Evolutionary conservation across 2,113 vertebrate species (phyloP), one percentile per base, ranked within the genome.

Genomic region (Rynchops niger): DNA sequence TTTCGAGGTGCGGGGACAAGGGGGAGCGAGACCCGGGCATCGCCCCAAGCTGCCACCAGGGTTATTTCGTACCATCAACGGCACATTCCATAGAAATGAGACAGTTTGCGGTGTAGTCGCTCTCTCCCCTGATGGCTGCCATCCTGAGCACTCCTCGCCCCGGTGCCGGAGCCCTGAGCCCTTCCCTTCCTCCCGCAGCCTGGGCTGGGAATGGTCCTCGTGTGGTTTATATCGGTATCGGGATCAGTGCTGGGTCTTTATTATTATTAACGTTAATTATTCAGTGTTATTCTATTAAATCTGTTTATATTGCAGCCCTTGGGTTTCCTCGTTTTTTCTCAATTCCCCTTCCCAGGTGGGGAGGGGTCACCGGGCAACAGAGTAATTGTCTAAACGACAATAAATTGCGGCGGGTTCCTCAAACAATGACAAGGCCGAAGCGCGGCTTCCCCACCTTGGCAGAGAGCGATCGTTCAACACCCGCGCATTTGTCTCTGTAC

Each of bases 401-500:
- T 38, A 62, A 62, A 38, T 62, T 18, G 59, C 7, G 26, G 25
- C 26, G 59, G 59, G 36, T 27, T 17, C 59, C 36, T 62, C 59
- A 17, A 38, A 38, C 36, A 36, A 38, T 11, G 9, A 26, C 25
- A 62, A 62, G 36, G 36, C 43, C 5, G 1, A 12, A 38, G 47
- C 5, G 0, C 5, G 3, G 45, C 14, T 61, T 23, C 14, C 20
- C 30, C 2, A 4, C 19, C 21, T 21, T 16, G 7, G 1, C 52
- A 12, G n/a, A 47, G 18, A 38, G 53, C 4, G 18, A 4, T 1
- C 11, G 30, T 3, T 36, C 56, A 23, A 32, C 4, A 30, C 26
- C 17, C 3, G 1, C 1, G 6, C 7, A 5, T 6, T 15, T 45
- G 34, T 45, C 38, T 8, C 38, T 5, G 2, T 4, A 5, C 1